Conservation (phyloP, 2,888 invertebrate species). For the Ophion slaviceki region DNA sequence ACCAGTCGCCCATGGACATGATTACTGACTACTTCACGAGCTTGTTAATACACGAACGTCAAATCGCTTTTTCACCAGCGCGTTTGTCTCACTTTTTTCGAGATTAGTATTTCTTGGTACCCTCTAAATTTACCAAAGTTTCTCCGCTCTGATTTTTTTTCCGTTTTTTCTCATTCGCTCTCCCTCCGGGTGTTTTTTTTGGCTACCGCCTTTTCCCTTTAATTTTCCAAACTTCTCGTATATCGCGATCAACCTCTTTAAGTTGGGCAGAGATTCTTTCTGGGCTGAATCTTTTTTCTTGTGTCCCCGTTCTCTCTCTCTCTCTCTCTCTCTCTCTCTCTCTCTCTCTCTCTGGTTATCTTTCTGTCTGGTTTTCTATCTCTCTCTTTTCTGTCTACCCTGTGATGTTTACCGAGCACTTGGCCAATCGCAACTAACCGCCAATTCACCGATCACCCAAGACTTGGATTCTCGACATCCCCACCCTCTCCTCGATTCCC, state of each 20-base stretch:
- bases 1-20: slow-evolving; percentile 79
- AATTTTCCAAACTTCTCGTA: background rate
- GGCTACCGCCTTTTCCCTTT: background rate
- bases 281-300: background rate
- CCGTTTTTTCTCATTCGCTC: background rate
- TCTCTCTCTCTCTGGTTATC: background rate
- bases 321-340: background rate
- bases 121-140: slow-evolving; percentile 1
- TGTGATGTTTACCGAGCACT: slow-evolving; percentile 15
- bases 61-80: slow-evolving; percentile 5
- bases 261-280: background rate
- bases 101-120: slow-evolving; percentile 1
- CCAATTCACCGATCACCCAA: slow-evolving; percentile 27
- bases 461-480: background rate
- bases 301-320: background rate
- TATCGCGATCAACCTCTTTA: slow-evolving; percentile 25
- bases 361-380: background rate
- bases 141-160: background rate
- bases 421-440: slow-evolving; percentile 28
- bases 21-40: slow-evolving; percentile 67
- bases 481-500: slow-evolving; percentile 8
- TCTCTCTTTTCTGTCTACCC: background rate
- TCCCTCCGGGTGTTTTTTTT: background rate
- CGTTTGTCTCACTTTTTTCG: slow-evolving; percentile 5
- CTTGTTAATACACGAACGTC: too few relatives aligned